phyloP scores from a whole-genome alignment of 2,113 vertebrate species.

The Nesogale talazaci region DNA sequence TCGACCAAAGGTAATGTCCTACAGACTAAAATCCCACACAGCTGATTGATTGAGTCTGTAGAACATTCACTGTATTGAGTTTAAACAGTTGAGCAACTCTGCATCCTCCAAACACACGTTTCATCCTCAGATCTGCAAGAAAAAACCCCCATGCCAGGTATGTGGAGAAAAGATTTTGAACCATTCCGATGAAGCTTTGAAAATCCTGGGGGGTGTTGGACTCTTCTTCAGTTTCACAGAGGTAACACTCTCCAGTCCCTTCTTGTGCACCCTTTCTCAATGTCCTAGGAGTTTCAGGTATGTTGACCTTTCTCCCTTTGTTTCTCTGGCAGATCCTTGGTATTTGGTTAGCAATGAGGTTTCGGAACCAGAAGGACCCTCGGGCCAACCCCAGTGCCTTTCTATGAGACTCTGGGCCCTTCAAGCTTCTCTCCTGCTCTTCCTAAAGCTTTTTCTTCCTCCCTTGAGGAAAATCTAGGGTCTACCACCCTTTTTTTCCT shows the following conservation, averaged over 20 bases:
- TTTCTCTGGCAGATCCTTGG: slow-evolving; percentile 90
- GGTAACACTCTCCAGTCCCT: slow-evolving; percentile 80
- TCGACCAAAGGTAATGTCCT: not conserved
- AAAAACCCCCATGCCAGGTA: slow-evolving; percentile 75
- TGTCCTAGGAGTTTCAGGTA: not conserved
- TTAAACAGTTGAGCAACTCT: not conserved
- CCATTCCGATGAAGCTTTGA: slow-evolving; percentile 92
- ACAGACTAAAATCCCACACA: too few species aligned
- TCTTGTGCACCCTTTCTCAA: not conserved
- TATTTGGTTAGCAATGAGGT: slow-evolving; percentile 95
- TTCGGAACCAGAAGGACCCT: slow-evolving; percentile 96
- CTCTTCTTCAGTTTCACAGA: slow-evolving; percentile 98
- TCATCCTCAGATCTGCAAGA: slow-evolving; percentile 80
- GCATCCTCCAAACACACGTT: not conserved
- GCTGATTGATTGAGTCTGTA: too few species aligned
- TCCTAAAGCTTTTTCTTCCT: slow-evolving; percentile 21
- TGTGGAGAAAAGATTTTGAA: slow-evolving; percentile 91
- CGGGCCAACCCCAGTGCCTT: slow-evolving; percentile 96
- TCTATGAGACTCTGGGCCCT: slow-evolving; percentile 87
- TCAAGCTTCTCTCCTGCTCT: not conserved
- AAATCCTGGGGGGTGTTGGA: slow-evolving; percentile 94
- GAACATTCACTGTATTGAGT: not conserved
- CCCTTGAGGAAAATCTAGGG: slow-evolving; percentile 52
- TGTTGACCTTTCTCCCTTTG: slow-evolving; percentile 6
- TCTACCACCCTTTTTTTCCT: slow-evolving; percentile 15